Evolutionary conservation across 1,140 invertebrate genomes (phyloP).

Genomic region (Pseudomyrmex gracilis): DNA sequence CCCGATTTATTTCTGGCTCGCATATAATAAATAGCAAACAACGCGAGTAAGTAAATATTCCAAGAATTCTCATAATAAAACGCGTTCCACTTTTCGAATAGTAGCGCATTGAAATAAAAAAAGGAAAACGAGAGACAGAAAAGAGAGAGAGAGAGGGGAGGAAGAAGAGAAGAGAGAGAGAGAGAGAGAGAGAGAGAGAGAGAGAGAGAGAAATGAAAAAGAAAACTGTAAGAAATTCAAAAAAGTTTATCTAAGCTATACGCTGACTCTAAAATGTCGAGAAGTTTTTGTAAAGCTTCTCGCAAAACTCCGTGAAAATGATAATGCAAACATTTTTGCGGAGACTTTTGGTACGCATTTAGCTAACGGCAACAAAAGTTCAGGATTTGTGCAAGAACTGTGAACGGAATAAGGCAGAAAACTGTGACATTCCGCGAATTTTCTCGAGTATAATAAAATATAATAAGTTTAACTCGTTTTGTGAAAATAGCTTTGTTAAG

Average conservation of each 20-base stretch:
- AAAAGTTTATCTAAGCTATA: constrained; percentile 51
- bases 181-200: too few relatives aligned
- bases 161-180: neutral
- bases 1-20: constrained; percentile 11
- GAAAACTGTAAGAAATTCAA: constrained; percentile 54
- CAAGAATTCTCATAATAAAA: constrained; percentile 30
- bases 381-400: constrained; percentile 18
- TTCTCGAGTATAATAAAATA: constrained; percentile 5
- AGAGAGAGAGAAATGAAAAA: constrained; percentile 13
- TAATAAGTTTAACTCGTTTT: neutral
- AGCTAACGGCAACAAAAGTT: constrained; percentile 50
- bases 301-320: constrained; percentile 52
- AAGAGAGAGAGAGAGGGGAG: neutral
- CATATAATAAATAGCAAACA: neutral
- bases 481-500: too few relatives aligned
- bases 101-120: constrained; percentile 5
- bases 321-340: constrained; percentile 55
- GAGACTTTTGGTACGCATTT: constrained; percentile 32
- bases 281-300: constrained; percentile 50
- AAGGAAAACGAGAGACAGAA: too few relatives aligned
- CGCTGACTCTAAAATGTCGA: constrained; percentile 51
- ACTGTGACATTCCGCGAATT: constrained; percentile 19
- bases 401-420: constrained; percentile 2
- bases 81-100: constrained; percentile 37
- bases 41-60: constrained; percentile 24